These are phyloP conservation scores for Myotis findleyi DNA, from an alignment of 2,797 vertebrate genomes.

Conservation along the genomic window DNA sequence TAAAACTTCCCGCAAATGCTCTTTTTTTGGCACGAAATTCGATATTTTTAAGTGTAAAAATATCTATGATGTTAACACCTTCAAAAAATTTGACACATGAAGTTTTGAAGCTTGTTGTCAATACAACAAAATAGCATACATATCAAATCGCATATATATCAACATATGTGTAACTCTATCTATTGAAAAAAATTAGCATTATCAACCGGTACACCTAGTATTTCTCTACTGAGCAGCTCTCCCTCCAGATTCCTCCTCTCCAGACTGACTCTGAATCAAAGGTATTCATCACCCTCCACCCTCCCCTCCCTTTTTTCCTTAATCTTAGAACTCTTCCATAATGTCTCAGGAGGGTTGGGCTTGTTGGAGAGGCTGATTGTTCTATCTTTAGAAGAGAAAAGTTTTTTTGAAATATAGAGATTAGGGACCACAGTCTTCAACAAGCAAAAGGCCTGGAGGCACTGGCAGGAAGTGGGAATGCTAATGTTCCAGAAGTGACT, in stretches of 20 bases:
- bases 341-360: constrained; percentile 38
- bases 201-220: too few species aligned
- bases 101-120: too few species aligned
- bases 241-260: background rate
- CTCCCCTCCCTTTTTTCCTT: background rate
- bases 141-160: too few species aligned
- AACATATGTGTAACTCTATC: too few species aligned
- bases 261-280: background rate
- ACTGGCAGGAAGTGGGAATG: background rate
- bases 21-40: too few species aligned
- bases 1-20: too few species aligned
- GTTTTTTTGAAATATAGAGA: constrained; percentile 40
- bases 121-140: too few species aligned
- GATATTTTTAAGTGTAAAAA: too few species aligned
- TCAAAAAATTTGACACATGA: too few species aligned
- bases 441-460: background rate
- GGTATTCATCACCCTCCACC: background rate
- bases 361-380: background rate
- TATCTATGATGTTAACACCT: too few species aligned
- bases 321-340: background rate
- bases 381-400: constrained; percentile 44
- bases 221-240: background rate
- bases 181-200: too few species aligned
- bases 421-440: background rate
- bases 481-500: background rate